A percentile compares a stretch with the other conserved stretches of the same genome.
Conservation (phyloP, 2,113 vertebrate genomes). For the Pseudorectes ferrugineus region DNA sequence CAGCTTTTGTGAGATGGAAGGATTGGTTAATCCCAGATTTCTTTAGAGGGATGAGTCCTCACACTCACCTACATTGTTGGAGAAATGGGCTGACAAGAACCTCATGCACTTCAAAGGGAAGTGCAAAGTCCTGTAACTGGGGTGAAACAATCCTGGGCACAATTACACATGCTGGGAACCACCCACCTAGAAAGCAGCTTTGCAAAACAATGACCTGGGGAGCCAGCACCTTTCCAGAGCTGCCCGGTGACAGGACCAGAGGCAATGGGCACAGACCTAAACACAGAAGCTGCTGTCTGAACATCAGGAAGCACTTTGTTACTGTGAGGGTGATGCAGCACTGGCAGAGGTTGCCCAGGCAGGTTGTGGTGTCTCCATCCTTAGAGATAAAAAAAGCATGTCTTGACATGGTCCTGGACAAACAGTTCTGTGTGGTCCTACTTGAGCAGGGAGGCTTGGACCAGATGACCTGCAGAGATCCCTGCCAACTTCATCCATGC, state of each 20-base stretch:
- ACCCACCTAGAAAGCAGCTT: neutral
- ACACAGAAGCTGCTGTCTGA: neutral
- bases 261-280: neutral
- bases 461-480: neutral
- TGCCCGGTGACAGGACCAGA: neutral
- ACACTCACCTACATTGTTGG: neutral
- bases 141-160: neutral
- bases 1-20: neutral
- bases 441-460: neutral
- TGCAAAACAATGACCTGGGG: neutral
- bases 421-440: neutral
- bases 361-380: neutral
- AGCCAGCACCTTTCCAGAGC: neutral
- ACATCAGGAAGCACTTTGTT: neutral
- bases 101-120: neutral
- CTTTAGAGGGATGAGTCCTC: neutral
- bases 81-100: neutral
- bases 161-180: rapidly evolving
- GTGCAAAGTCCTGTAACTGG: neutral
- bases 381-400: neutral
- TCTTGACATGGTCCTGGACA: neutral
- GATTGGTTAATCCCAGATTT: neutral
- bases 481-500: neutral
- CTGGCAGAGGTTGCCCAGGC: neutral
- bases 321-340: neutral